Evolutionary conservation across 2,888 invertebrate species (phyloP).

Genomic region (Sphaerophoria taeniata): DNA sequence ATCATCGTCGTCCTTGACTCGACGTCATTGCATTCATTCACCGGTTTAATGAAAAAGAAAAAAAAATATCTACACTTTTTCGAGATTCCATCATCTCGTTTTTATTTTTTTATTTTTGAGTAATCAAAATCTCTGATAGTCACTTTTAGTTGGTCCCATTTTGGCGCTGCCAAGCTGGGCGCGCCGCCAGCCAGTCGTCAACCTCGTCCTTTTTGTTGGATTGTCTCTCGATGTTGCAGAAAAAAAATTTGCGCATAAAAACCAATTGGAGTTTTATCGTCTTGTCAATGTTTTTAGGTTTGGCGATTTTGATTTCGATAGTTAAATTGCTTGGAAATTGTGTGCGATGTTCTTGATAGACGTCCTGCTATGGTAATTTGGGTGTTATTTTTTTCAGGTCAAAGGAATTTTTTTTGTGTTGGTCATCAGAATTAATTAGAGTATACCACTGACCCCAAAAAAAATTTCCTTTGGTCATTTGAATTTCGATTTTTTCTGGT

Average conservation of each 20-base stretch:
- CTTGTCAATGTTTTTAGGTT: constrained; percentile 26
- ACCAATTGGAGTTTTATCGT: constrained; percentile 15
- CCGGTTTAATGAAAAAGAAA: too few relatives aligned
- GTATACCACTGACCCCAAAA: neutral
- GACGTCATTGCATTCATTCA: constrained; percentile 6
- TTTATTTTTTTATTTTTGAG: constrained; percentile 4
- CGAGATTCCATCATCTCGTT: constrained; percentile 30
- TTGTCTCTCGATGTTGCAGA: neutral
- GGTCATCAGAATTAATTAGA: constrained; percentile 4
- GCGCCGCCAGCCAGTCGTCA: neutral
- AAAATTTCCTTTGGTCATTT: neutral
- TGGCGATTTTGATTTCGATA: constrained; percentile 1
- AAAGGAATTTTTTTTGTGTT: constrained; percentile 2
- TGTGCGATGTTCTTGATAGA: constrained; percentile 25
- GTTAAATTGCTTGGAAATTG: constrained; percentile 31
- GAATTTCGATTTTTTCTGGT: neutral
- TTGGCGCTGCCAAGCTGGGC: constrained; percentile 13
- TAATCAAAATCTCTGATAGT: constrained; percentile 25
- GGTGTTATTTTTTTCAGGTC: neutral
- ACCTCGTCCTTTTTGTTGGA: constrained; percentile 2
- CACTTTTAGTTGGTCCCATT: neutral
- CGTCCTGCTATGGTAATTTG: constrained; percentile 6
- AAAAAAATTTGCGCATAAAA: constrained; percentile 3
- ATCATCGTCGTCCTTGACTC: constrained; percentile 38
- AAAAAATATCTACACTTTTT: neutral